Evolutionary conservation across 2,888 invertebrate species (phyloP).

Genomic region (Sinhomidia bicolor): DNA sequence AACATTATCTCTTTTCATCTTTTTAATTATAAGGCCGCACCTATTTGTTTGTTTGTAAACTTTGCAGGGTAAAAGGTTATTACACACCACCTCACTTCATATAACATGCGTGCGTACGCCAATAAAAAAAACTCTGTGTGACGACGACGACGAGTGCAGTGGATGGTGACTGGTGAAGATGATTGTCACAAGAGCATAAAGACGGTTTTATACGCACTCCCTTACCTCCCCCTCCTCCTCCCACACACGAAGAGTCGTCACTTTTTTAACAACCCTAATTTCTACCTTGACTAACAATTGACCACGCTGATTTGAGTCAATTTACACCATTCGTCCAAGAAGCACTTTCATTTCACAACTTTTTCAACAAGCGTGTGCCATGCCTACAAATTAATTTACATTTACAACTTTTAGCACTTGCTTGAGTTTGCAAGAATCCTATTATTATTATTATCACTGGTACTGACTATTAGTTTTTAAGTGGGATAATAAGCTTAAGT

Average conservation of each 20-base stretch:
- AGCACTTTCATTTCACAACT: too few relatives aligned
- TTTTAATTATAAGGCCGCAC: constrained; percentile 11
- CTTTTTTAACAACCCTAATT: not conserved
- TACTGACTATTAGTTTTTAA: not conserved
- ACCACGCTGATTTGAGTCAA: not conserved
- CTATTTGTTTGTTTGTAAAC: not conserved
- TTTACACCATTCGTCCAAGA: not conserved
- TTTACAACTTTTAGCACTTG: not conserved
- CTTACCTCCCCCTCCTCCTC: too few relatives aligned
- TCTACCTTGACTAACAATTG: not conserved
- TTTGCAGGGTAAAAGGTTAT: not conserved
- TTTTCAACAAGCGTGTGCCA: too few relatives aligned
- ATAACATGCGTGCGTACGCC: not conserved
- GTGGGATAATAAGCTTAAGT: constrained; percentile 11
- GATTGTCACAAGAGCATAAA: too few relatives aligned
- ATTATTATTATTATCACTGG: too few relatives aligned
- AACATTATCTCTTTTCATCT: not conserved
- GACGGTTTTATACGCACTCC: not conserved
- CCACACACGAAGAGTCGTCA: not conserved
- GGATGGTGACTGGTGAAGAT: too few relatives aligned
- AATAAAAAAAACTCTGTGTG: too few relatives aligned
- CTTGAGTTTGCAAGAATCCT: not conserved
- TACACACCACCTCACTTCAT: not conserved
- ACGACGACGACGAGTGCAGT: too few relatives aligned
- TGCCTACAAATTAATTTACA: not conserved